Conservation (phyloP, 2,113 vertebrate species). For the Ellobius talpinus region DNA sequence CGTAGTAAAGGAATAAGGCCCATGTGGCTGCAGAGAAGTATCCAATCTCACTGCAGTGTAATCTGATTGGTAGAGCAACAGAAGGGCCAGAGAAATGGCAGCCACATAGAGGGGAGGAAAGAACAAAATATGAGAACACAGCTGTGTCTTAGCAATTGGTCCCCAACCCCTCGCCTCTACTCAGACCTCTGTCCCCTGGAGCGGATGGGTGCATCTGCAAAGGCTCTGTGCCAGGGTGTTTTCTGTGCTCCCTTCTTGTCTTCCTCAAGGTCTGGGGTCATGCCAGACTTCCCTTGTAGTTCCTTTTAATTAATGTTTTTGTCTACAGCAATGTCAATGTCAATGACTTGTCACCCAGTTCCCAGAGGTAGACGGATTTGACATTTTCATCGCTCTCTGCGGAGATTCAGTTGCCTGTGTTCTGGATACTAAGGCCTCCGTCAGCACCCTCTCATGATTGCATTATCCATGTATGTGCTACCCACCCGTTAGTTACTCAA, state of each 20-base stretch:
- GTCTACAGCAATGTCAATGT: background rate
- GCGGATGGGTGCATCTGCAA: background rate
- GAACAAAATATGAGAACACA: background rate
- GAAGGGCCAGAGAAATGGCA: no score
- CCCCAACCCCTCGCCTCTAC: no score
- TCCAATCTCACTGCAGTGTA: background rate
- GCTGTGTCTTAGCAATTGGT: background rate
- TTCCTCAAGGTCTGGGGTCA: background rate
- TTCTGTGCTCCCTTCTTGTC: background rate
- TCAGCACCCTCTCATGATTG: rapidly evolving
- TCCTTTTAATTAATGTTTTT: background rate
- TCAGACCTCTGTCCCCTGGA: background rate
- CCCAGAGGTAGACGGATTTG: rapidly evolving
- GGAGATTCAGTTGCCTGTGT: background rate
- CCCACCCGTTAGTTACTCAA: no score
- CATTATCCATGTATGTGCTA: background rate
- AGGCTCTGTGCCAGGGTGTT: background rate
- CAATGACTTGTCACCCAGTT: background rate
- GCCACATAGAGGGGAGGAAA: background rate
- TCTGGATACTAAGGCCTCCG: rapidly evolving
- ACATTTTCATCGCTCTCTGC: no score
- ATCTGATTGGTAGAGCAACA: no score
- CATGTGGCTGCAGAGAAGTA: rapidly evolving
- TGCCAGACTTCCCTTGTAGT: no score
- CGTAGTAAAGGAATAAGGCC: rapidly evolving